Base-by-base conservation (phyloP, 1,140 invertebrate genomes). In the Drosophila subpulchrella region DNA sequence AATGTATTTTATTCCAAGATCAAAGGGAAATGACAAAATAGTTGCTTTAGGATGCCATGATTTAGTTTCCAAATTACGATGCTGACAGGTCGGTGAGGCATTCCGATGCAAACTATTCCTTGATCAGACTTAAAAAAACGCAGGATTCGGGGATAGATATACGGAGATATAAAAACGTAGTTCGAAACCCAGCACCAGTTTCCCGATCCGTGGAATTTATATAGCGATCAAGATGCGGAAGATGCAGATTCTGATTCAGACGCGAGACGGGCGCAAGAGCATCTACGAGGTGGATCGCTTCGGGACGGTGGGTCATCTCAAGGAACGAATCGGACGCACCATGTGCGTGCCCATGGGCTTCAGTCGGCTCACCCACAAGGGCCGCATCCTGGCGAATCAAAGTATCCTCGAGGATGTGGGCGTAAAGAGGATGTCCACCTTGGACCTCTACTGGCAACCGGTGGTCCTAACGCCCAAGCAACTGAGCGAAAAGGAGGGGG, bases 321-420 rank as follows among this genome's bases (percentile, higher is more conserved):
- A 88, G 61, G 24, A 56, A n/a, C 63, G 53, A 10, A 89, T 88
- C n/a, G 83, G 83, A 4, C 67, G 73, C 3, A 20, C 24, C 17
- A 34, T 88, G 72, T 48, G 48, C 41, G 83, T 88, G 34, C 83
- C 83, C 32, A 88, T 88, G 83, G 53, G 66, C n/a, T 88, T 89
- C 44, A 83, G 84, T n/a, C 65, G 80, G 20, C 24, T 88, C 60
- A 51, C 72, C 0, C 89, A 80, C 42, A 89, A 89, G 60, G 76
- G 76, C 0, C 67, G 54, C 11, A 5, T 89, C 24, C 63, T 88
- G 32, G 10, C 63, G 17, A 88, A 88, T 32, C 50, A 67, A 7
- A 51, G 62, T 7, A 48, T 80, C 11, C 56, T 88, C 6, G 84
- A 89, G 48, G 76, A 88, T 4, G 36, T 77, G 34, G 84, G 83